Evolutionary conservation across 1,140 invertebrate species (phyloP).

Genomic region (Elymnias hypermnestra): DNA sequence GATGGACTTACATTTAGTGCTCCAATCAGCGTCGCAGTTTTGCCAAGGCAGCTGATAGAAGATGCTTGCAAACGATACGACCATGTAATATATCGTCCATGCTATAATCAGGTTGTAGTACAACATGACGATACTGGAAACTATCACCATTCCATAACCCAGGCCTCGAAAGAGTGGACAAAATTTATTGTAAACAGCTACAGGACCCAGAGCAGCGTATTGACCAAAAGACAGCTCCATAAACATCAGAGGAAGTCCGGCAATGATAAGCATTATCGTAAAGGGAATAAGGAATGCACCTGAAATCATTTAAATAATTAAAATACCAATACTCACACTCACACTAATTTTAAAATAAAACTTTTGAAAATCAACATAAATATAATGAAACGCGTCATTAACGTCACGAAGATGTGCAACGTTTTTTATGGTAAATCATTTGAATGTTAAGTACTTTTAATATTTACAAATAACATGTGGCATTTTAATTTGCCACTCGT

Average conservation of each 20-base stretch:
- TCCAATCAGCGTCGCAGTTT: slow-evolving; percentile 85
- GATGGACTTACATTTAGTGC: slow-evolving; percentile 79
- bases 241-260: slow-evolving; percentile 91
- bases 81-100: slow-evolving; percentile 90
- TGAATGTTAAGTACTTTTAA: too few relatives aligned
- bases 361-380: too few relatives aligned
- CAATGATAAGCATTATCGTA: slow-evolving; percentile 89
- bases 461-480: too few relatives aligned
- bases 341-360: too few relatives aligned
- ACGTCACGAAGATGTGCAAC: too few relatives aligned
- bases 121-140: slow-evolving; percentile 88
- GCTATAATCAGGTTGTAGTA: slow-evolving; percentile 92
- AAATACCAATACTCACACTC: too few relatives aligned
- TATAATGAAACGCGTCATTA: too few relatives aligned
- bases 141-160: slow-evolving; percentile 89
- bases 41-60: slow-evolving; percentile 85
- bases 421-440: too few relatives aligned
- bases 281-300: slow-evolving; percentile 90
- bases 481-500: too few relatives aligned
- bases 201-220: slow-evolving; percentile 84
- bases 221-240: slow-evolving; percentile 90
- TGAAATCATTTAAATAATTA: too few relatives aligned
- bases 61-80: slow-evolving; percentile 82
- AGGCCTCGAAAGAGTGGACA: slow-evolving; percentile 83
- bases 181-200: slow-evolving; percentile 83